Percentiles rank a stretch among this genome's conserved stretches.
phyloP scores from a whole-genome alignment of 2,113 vertebrate genomes.

The Puffinus mauretanicus region DNA sequence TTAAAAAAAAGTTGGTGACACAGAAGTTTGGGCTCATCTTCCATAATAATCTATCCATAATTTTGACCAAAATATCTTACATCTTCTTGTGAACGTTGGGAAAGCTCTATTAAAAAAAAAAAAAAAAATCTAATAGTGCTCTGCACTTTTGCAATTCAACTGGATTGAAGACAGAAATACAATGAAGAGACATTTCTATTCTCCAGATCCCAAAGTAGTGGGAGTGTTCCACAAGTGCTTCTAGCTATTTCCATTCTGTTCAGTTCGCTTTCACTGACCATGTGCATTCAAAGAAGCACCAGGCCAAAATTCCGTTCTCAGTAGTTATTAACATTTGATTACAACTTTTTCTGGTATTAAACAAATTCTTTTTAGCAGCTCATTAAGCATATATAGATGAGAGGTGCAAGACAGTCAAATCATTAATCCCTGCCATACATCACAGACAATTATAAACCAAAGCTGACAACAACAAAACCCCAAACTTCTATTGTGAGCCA shows the following conservation, averaged over 20 bases:
- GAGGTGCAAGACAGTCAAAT: not conserved
- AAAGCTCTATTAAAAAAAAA: not conserved
- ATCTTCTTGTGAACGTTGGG: not conserved
- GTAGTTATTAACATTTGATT: not conserved
- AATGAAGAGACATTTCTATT: not conserved
- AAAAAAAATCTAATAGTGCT: not conserved
- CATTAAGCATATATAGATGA: not conserved
- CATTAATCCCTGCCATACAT: not conserved
- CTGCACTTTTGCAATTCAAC: not conserved
- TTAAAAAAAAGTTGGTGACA: not conserved
- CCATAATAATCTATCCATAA: not conserved
- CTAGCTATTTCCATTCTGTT: not conserved
- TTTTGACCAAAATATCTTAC: not conserved
- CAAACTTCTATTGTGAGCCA: not conserved
- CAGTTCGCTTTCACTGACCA: not conserved
- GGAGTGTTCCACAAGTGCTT: not conserved
- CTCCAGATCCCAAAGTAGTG: not conserved
- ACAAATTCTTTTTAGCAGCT: not conserved
- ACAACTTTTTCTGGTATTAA: not conserved
- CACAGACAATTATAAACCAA: not conserved
- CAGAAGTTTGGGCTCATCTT: not conserved
- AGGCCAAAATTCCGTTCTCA: not conserved
- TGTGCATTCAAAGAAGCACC: not conserved
- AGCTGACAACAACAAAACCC: not conserved
- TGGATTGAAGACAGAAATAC: not conserved